These are phyloP conservation scores for Aegotheles bennettii DNA, from an alignment of 2,113 vertebrate genomes.

Conservation along the genomic window DNA sequence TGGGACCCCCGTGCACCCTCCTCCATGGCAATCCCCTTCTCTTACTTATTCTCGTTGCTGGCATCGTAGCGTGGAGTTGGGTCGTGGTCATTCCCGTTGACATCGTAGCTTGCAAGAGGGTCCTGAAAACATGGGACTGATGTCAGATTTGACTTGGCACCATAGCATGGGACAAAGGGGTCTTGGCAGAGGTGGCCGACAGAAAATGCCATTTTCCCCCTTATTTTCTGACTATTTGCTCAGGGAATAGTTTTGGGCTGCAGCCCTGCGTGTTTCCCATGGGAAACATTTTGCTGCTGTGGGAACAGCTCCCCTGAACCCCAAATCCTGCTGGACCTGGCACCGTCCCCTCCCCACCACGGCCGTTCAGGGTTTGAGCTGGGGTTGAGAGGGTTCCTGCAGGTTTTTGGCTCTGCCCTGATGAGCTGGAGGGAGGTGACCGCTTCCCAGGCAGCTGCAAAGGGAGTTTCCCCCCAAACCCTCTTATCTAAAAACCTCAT, in stretches of 20 bases:
- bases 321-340: not conserved
- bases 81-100: slow-evolving; percentile 89
- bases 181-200: not conserved
- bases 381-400: not conserved
- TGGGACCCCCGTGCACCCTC: not conserved
- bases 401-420: slow-evolving; percentile 4
- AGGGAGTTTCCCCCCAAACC: slow-evolving; percentile 21
- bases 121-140: slow-evolving; percentile 71
- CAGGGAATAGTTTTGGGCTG: not conserved
- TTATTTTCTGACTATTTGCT: not conserved
- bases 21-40: not conserved
- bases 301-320: not conserved
- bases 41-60: slow-evolving; percentile 90
- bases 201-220: not conserved
- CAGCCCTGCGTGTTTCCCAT: not conserved
- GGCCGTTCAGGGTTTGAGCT: not conserved
- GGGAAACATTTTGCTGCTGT: not conserved
- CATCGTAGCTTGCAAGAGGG: slow-evolving; percentile 88
- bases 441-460: slow-evolving; percentile 16
- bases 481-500: slow-evolving; percentile 7
- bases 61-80: slow-evolving; percentile 87
- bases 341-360: accelerated
- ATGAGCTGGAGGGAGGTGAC: not conserved
- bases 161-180: accelerated
- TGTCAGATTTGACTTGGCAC: not conserved